A percentile compares a stretch with the other conserved stretches of the same genome.
phyloP scores from a whole-genome alignment of 1,140 invertebrate genomes.

The Heliconius eleuchia region DNA sequence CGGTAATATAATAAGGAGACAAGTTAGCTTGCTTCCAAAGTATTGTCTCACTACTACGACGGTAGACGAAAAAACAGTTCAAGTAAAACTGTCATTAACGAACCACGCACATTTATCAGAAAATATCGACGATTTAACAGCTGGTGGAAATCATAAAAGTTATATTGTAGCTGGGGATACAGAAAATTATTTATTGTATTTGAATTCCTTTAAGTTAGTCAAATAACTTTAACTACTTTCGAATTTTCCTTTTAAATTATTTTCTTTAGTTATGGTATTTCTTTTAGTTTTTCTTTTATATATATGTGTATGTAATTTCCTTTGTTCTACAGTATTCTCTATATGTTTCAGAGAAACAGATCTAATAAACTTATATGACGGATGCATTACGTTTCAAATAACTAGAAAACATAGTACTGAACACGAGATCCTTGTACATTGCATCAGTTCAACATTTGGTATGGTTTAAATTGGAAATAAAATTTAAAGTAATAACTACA shows the following conservation, averaged over 20 bases:
- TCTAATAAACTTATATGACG: slow-evolving; percentile 65
- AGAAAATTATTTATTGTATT: slow-evolving; percentile 74
- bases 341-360: slow-evolving; percentile 58
- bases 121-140: slow-evolving; percentile 63
- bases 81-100: slow-evolving; percentile 54
- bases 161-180: slow-evolving; percentile 78
- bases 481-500: neutral
- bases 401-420: slow-evolving; percentile 59
- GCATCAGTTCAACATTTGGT: slow-evolving; percentile 74
- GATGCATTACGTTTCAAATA: slow-evolving; percentile 60
- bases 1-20: slow-evolving; percentile 70
- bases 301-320: no score
- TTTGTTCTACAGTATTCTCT: no score
- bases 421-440: slow-evolving; percentile 70
- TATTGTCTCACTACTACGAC: slow-evolving; percentile 61
- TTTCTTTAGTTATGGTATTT: no score
- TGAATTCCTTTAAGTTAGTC: slow-evolving; percentile 63
- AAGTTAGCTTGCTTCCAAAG: slow-evolving; percentile 72
- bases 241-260: no score
- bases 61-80: slow-evolving; percentile 50
- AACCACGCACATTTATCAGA: slow-evolving; percentile 66
- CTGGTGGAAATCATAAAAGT: slow-evolving; percentile 65
- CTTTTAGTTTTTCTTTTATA: neutral
- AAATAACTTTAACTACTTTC: neutral
- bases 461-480: slow-evolving; percentile 23